These are phyloP conservation scores for Proteles cristata DNA, from an alignment of 2,113 vertebrate genomes.

Conservation along the genomic window DNA sequence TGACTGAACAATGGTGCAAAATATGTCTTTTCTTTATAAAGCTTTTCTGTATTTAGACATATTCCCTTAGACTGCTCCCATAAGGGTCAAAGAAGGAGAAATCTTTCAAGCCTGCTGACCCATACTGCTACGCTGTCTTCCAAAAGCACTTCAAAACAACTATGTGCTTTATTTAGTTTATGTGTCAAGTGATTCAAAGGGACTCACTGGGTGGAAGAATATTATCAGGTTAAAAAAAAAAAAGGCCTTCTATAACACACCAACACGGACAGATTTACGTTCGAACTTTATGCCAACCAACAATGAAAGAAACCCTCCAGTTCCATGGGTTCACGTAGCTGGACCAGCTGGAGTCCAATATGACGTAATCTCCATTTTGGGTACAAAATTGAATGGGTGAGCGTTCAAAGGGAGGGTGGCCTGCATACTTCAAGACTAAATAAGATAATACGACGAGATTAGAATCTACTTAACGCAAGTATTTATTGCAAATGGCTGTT, in stretches of 20 bases:
- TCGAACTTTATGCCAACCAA: conserved; percentile 93
- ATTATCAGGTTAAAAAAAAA: background rate
- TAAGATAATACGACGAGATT: background rate
- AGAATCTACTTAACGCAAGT: background rate
- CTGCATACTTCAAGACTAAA: conserved; percentile 92
- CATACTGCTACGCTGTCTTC: background rate
- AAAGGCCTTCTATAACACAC: background rate
- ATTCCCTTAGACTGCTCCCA: background rate
- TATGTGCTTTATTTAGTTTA: background rate
- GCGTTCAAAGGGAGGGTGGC: conserved; percentile 93
- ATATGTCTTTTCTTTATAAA: background rate
- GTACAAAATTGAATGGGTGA: conserved; percentile 91
- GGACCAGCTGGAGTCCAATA: conserved; percentile 95
- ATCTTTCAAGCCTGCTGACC: background rate
- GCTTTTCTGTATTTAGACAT: background rate
- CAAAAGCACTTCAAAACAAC: background rate
- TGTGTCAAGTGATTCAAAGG: background rate
- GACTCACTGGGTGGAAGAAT: background rate
- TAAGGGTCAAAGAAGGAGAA: background rate
- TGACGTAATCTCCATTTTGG: conserved; percentile 93
- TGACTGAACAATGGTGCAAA: background rate
- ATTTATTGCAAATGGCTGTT: background rate
- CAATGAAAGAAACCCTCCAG: conserved; percentile 93
- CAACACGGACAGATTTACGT: conserved; percentile 86
- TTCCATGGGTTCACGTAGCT: conserved; percentile 97